Conservation (phyloP, 2,797 vertebrate species). For the Urophycis tenuis region DNA sequence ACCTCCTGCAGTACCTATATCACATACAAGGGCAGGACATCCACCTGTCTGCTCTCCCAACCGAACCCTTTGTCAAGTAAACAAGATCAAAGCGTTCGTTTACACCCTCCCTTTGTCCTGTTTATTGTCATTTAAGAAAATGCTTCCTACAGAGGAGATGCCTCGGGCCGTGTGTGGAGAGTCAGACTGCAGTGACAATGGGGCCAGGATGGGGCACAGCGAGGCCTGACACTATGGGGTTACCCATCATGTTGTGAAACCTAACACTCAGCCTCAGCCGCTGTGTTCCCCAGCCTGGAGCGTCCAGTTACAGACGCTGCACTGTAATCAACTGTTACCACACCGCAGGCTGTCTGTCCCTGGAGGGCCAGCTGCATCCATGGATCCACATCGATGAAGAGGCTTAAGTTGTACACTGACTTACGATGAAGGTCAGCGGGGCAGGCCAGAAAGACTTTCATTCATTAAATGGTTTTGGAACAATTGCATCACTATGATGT, state of each 20-base stretch:
- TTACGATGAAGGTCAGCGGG: no score
- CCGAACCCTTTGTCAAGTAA: constrained; percentile 49
- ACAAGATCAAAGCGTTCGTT: constrained; percentile 59
- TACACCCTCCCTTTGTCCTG: constrained; percentile 54
- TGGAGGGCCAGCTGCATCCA: no score
- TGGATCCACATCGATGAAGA: no score
- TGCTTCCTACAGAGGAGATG: constrained; percentile 53
- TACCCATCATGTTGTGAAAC: constrained; percentile 61
- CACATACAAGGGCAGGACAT: constrained; percentile 31
- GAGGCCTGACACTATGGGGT: constrained; percentile 56
- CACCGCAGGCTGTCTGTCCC: no score
- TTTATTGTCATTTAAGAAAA: constrained; percentile 69
- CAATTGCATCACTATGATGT: no score
- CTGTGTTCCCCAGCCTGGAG: no score
- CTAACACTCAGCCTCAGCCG: constrained; percentile 48
- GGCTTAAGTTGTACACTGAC: no score
- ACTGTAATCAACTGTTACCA: constrained; percentile 23
- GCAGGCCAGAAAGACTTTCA: no score
- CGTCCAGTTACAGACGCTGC: constrained; percentile 38
- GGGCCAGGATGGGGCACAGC: constrained; percentile 39
- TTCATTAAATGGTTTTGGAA: no score
- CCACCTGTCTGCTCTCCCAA: constrained; percentile 35
- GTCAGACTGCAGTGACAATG: constrained; percentile 47
- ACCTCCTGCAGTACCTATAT: constrained; percentile 25
- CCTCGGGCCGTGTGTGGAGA: constrained; percentile 46